phyloP scores from a whole-genome alignment of 2,797 vertebrate genomes.

The Corythornis leucogaster region DNA sequence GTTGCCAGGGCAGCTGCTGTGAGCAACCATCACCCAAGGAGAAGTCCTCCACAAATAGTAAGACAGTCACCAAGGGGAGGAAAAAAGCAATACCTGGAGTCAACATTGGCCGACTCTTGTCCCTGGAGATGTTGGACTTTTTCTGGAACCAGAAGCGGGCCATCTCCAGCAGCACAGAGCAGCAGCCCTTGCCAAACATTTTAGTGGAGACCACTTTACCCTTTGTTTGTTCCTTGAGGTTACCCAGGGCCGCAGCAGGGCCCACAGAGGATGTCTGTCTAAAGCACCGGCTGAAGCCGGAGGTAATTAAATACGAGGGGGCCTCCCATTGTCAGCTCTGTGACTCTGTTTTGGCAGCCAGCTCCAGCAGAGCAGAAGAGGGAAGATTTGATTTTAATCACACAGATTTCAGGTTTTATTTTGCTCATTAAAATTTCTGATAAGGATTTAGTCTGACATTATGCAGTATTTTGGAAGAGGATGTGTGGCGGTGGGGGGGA shows the following conservation, averaged over 20 bases:
- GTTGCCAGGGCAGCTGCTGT: background rate
- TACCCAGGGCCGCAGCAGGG: conserved; percentile 51
- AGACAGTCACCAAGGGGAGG: background rate
- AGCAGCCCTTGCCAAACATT: background rate
- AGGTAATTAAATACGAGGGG: conserved; percentile 79
- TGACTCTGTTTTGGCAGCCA: conserved; percentile 71
- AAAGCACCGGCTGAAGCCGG: conserved; percentile 56
- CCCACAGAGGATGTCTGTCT: conserved; percentile 7
- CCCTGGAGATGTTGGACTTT: background rate
- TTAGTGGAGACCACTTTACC: conserved; percentile 6
- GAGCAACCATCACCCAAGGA: background rate
- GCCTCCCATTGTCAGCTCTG: conserved; percentile 67
- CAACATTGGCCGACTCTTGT: background rate
- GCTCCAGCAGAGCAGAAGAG: conserved; percentile 76
- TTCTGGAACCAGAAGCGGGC: background rate
- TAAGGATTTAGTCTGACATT: conserved; percentile 82
- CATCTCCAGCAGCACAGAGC: background rate
- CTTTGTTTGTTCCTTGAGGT: conserved; percentile 46
- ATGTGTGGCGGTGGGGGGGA: conserved; percentile 41
- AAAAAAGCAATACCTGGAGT: background rate
- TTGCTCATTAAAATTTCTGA: conserved; percentile 83
- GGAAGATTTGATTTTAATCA: conserved; percentile 83
- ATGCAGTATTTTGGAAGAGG: conserved; percentile 70
- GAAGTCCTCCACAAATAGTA: background rate
- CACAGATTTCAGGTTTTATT: conserved; percentile 83